Evolutionary conservation across 2,888 invertebrate species (phyloP).

Genomic region (Diaprepes abbreviatus): DNA sequence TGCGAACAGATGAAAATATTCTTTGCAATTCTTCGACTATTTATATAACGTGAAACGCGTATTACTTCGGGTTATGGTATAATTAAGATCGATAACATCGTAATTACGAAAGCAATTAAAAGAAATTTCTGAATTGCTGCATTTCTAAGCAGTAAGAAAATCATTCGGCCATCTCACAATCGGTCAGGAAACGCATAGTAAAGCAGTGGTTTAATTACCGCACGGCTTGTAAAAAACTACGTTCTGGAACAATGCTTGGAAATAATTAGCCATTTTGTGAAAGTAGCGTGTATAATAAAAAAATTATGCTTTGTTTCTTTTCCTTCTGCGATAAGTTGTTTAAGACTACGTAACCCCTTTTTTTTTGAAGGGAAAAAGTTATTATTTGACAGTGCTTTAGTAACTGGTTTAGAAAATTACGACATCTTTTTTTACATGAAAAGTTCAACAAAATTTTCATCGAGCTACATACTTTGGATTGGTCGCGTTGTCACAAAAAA

Average conservation of each 20-base stretch:
- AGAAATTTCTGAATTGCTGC: conserved; percentile 30
- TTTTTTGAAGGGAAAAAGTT: no score
- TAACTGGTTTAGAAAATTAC: no score
- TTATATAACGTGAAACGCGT: background rate
- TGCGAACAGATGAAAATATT: no score
- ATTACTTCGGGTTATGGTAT: conserved; percentile 8
- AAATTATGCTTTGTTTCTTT: conserved; percentile 6
- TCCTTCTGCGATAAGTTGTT: background rate
- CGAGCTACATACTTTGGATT: no score
- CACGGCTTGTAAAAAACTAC: conserved; percentile 42
- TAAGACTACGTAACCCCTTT: background rate
- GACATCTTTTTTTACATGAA: no score
- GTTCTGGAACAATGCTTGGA: conserved; percentile 51
- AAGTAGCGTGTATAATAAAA: conserved; percentile 43
- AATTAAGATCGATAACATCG: conserved; percentile 18
- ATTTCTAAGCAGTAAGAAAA: conserved; percentile 37
- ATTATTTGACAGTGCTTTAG: no score
- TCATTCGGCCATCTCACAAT: conserved; percentile 37
- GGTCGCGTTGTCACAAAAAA: no score
- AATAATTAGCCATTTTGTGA: conserved; percentile 49
- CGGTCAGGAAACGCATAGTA: conserved; percentile 41
- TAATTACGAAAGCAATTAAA: conserved; percentile 28
- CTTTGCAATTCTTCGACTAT: background rate
- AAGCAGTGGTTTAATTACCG: conserved; percentile 38
- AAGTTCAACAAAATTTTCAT: no score